Evolutionary conservation across 2,113 vertebrate species (phyloP).

Genomic region (Carlito syrichta): DNA sequence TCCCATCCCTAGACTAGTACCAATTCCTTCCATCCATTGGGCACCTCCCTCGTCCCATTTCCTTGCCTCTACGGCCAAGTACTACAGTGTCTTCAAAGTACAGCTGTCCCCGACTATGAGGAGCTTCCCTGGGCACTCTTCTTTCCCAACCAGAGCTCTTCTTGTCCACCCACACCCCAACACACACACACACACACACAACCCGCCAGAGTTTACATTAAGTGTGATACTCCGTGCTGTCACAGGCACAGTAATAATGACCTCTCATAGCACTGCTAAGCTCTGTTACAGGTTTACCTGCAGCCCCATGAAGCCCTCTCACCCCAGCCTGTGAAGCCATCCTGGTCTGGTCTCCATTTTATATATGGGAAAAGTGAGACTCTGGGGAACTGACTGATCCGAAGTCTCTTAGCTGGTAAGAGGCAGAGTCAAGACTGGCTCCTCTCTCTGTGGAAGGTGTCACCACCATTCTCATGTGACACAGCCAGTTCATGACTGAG

Average conservation of each 20-base stretch:
- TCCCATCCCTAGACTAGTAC: background rate
- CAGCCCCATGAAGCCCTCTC: too few relatives aligned
- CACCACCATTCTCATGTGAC: background rate
- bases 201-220: too few relatives aligned
- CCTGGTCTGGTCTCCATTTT: background rate
- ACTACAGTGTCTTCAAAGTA: background rate
- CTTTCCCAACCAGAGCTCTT: background rate
- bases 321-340: background rate
- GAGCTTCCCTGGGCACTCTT: background rate
- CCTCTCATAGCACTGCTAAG: background rate
- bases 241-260: background rate
- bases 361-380: background rate
- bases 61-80: background rate
- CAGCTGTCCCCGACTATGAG: background rate
- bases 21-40: background rate
- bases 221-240: background rate
- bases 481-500: background rate
- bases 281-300: background rate
- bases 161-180: too few relatives aligned
- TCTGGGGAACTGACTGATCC: background rate
- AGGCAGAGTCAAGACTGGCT: background rate
- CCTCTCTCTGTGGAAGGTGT: background rate
- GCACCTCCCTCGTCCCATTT: too few relatives aligned
- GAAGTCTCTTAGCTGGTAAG: background rate
- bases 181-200: too few relatives aligned